Evolutionary conservation across 1,140 invertebrate genomes (phyloP).

Genomic region (Caenorhabditis brenneri): DNA sequence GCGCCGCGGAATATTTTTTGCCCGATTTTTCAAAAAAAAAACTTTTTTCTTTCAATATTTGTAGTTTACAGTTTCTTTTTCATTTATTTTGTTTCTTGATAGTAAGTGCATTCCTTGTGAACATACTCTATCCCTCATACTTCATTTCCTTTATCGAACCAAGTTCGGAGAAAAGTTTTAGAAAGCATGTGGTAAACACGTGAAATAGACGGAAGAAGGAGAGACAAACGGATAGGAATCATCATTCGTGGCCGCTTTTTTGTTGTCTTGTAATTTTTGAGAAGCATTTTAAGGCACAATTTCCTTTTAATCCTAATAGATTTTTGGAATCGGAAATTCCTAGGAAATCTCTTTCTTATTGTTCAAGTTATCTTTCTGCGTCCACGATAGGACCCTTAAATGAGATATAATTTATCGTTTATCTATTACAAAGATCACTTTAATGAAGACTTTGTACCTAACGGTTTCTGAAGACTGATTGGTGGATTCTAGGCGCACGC

Average conservation of each 20-base stretch:
- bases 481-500: too few relatives aligned
- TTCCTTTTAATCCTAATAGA: too few relatives aligned
- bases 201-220: not conserved
- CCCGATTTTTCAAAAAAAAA: conserved; percentile 18
- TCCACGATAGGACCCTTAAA: too few relatives aligned
- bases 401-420: not conserved
- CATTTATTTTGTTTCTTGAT: not conserved
- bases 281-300: not conserved
- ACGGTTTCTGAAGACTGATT: too few relatives aligned
- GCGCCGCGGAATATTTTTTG: not conserved
- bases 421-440: conserved; percentile 4
- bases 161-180: not conserved
- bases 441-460: not conserved
- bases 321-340: too few relatives aligned
- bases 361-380: too few relatives aligned
- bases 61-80: not conserved
- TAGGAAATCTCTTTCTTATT: not conserved
- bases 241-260: conserved; percentile 7
- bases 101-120: too few relatives aligned
- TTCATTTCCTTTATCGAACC: not conserved
- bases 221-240: not conserved
- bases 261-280: not conserved
- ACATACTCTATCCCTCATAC: too few relatives aligned
- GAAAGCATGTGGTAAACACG: not conserved
- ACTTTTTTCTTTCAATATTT: not conserved